Evolutionary conservation across 2,797 vertebrate genomes (phyloP), one percentile per base, ranked within the genome.

Genomic region (Acropternis orthonyx): DNA sequence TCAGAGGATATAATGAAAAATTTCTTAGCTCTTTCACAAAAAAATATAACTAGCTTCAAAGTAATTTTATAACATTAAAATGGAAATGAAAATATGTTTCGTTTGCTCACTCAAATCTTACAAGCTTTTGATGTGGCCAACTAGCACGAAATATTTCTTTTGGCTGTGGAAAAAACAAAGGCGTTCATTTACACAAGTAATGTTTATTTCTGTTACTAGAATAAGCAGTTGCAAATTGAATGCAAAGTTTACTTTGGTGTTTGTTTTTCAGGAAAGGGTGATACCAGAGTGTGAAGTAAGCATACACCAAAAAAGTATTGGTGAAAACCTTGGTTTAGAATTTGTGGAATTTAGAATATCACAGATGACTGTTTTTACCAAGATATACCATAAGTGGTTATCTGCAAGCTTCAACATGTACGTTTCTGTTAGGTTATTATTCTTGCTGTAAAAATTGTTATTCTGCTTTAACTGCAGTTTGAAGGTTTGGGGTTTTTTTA

Each of bases 211-310:
- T 92, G 15, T 83, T 95, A 62, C 83, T 85, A 92, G 91, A 95
- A 93, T 81, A 96, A 94, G 73, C 69, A 92, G 91, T 26, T 97
- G 95, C 94, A 96, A 96, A 96, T 92, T 97, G 90, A 89, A 96
- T 94, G 58, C 83, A 83, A 92, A 91, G 88, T 93, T 96, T 93
- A 85, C 85, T 96, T 96, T 93, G 71, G 84, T 96, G 28, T 75
- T 95, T 81, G 32, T 90, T 94, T 93, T 93, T 81, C 61, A 78
- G 69, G 34, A 23, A 76, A 78, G 46, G 34, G 15, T 85, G 69
- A 51, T 55, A 71, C 39, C 39, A 83, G 56, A 69, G 54, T 76
- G 36, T 69, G 59, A 92, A 91, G 28, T 72, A 89, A 73, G 51
- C 48, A 51, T 75, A n/a, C 14, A 68, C 19, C 9, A 41, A 5